Conservation (phyloP, 2,113 vertebrate genomes). For the Grus americana region DNA sequence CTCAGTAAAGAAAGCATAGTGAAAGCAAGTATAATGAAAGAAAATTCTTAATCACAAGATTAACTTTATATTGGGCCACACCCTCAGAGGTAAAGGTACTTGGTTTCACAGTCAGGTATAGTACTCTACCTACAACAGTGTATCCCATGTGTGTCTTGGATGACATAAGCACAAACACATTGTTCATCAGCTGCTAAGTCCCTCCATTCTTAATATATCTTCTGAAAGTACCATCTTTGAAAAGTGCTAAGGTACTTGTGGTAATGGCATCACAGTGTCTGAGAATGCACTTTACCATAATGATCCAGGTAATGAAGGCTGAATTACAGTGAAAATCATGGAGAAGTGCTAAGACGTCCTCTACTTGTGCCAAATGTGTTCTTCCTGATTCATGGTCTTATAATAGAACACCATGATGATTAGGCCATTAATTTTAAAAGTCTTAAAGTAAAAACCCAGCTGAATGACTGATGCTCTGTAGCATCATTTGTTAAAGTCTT, state of each 20-base stretch:
- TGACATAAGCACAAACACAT: background rate
- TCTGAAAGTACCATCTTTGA: background rate
- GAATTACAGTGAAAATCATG: background rate
- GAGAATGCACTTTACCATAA: conserved; percentile 21
- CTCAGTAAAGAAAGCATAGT: background rate
- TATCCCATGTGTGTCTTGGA: background rate
- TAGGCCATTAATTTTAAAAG: background rate
- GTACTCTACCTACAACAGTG: background rate
- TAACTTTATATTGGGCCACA: background rate
- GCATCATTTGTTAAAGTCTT: background rate
- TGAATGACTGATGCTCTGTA: background rate
- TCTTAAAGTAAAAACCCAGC: background rate
- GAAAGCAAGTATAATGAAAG: background rate
- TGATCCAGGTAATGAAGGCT: background rate
- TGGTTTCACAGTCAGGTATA: background rate
- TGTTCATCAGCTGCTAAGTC: background rate
- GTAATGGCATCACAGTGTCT: background rate
- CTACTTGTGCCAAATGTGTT: background rate
- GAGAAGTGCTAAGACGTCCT: background rate
- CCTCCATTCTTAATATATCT: background rate
- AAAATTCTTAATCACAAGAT: background rate
- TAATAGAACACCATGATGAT: background rate
- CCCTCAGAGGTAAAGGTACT: background rate
- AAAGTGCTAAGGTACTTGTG: conserved; percentile 7
- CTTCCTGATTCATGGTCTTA: conserved; percentile 12